phyloP scores from a whole-genome alignment of 2,888 invertebrate genomes.

The Trichopoda pennipes region DNA sequence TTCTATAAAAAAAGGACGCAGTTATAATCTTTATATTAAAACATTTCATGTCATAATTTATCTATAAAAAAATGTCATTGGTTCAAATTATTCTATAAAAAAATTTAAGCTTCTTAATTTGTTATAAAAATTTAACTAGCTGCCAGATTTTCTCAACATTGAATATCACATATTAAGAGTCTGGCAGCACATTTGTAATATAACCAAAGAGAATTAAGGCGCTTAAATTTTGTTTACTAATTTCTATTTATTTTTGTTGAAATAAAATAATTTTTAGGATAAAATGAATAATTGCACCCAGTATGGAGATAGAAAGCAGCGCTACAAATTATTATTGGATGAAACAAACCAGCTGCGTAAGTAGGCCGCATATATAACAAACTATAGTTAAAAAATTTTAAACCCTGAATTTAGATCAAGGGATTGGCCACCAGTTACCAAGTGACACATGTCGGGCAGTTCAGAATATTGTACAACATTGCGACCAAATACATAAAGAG shows the following conservation, averaged over 20 bases:
- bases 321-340: conserved; percentile 59
- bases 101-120: too few relatives aligned
- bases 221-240: conserved; percentile 39
- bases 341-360: conserved; percentile 49
- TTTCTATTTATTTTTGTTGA: conserved; percentile 16
- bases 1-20: too few relatives aligned
- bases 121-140: not conserved
- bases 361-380: not conserved
- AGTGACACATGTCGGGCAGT: conserved; percentile 71
- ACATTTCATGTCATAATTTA: too few relatives aligned
- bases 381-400: not conserved
- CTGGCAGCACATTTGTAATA: conserved; percentile 11
- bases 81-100: too few relatives aligned
- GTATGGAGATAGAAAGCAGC: conserved; percentile 56
- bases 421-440: conserved; percentile 56
- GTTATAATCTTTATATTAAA: too few relatives aligned
- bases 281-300: conserved; percentile 49
- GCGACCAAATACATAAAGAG: conserved; percentile 74
- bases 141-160: not conserved
- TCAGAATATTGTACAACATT: conserved; percentile 73
- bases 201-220: conserved; percentile 10
- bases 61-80: too few relatives aligned
- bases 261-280: not conserved
- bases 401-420: conserved; percentile 50
- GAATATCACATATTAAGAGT: not conserved